Conservation (phyloP, 2,797 vertebrate species). For the Cheirogaleus major region DNA sequence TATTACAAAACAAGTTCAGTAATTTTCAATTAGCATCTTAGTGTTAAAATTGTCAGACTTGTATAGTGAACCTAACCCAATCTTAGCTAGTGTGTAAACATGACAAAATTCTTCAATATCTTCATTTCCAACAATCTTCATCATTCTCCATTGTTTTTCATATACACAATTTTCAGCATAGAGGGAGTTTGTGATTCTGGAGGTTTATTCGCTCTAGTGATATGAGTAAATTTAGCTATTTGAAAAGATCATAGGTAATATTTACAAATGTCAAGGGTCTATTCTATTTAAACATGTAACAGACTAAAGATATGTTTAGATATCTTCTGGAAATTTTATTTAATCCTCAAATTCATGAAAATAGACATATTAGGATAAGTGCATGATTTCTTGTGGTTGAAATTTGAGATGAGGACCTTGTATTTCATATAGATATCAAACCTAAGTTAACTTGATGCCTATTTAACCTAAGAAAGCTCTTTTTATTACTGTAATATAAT, state of each 20-base stretch:
- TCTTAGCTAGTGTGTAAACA: background rate
- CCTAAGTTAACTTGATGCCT: background rate
- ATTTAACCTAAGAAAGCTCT: background rate
- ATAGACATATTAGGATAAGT: background rate
- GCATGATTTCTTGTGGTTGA: background rate
- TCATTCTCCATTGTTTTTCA: background rate
- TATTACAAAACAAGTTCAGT: background rate
- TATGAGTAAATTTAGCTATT: background rate
- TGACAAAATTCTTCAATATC: background rate
- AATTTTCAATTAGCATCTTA: background rate
- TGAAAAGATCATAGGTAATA: background rate
- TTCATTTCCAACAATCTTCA: background rate
- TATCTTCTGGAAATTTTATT: background rate
- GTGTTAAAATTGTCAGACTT: background rate
- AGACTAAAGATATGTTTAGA: background rate
- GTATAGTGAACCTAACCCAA: background rate
- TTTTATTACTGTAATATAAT: background rate
- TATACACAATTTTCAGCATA: background rate
- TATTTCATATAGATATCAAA: background rate
- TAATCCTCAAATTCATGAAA: background rate
- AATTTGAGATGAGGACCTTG: background rate
- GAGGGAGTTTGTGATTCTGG: background rate
- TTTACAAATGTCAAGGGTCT: background rate
- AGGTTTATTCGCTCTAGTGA: background rate
- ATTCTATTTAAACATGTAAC: background rate